Conservation (phyloP, 2,888 invertebrate species). For the Mayetiola destructor region DNA sequence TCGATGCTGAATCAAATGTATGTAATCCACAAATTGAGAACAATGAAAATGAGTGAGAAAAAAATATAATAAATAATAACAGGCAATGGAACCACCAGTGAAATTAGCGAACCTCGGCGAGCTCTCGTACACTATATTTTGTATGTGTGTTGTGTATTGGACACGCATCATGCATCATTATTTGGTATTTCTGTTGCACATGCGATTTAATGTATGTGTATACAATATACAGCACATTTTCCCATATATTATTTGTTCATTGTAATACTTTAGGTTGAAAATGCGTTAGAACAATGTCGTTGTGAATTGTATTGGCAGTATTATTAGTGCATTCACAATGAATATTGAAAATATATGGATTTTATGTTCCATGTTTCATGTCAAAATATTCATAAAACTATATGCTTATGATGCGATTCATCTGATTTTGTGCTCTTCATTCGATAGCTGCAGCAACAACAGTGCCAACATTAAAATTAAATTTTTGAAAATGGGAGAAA, state of each 20-base stretch:
- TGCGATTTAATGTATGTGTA: constrained; percentile 2
- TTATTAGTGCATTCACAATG: too few relatives aligned
- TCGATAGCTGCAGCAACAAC: too few relatives aligned
- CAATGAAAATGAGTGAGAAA: not conserved
- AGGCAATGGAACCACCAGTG: not conserved
- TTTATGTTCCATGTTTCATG: constrained; percentile 1
- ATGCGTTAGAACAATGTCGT: not conserved
- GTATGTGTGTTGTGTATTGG: not conserved
- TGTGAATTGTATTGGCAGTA: too few relatives aligned
- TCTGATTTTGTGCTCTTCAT: too few relatives aligned
- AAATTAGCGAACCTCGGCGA: not conserved
- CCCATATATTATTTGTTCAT: not conserved
- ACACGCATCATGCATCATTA: too few relatives aligned
- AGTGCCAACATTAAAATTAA: too few relatives aligned
- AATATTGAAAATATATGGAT: too few relatives aligned
- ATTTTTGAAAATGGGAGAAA: too few relatives aligned
- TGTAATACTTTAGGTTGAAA: not conserved
- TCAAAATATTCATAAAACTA: not conserved
- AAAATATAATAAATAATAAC: not conserved
- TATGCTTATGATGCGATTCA: too few relatives aligned
- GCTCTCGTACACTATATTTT: not conserved
- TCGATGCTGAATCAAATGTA: constrained; percentile 3
- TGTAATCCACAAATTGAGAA: not conserved
- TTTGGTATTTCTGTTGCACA: constrained; percentile 4
- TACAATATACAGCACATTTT: not conserved